These are phyloP conservation scores for Drosophila funebris DNA, from an alignment of 1,140 invertebrate genomes.

Conservation along the genomic window DNA sequence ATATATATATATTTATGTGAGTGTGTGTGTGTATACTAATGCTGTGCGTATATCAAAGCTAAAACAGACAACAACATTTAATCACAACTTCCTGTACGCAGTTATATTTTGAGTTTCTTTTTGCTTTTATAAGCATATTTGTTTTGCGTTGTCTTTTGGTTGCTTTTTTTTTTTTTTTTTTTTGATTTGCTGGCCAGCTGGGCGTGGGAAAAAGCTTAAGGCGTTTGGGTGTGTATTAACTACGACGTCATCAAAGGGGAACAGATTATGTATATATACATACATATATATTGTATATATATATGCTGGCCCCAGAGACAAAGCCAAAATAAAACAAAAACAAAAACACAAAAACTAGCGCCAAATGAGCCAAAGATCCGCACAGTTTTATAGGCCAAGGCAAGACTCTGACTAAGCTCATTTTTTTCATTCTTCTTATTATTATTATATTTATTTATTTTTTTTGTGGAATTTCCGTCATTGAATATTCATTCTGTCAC, in stretches of 20 bases:
- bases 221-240: constrained; percentile 40
- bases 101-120: constrained; percentile 47
- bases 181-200: constrained; percentile 51
- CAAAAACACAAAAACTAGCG: constrained; percentile 25
- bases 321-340: constrained; percentile 6
- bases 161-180: constrained; percentile 14
- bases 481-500: constrained; percentile 37
- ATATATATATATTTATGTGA: background rate
- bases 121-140: constrained; percentile 28
- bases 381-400: constrained; percentile 39
- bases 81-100: constrained; percentile 71
- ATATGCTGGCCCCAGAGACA: background rate
- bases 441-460: background rate
- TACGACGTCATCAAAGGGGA: constrained; percentile 29
- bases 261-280: constrained; percentile 7
- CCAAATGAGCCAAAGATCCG: constrained; percentile 40
- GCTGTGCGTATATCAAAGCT: constrained; percentile 22
- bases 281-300: too few species aligned
- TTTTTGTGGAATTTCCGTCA: constrained; percentile 28
- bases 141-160: constrained; percentile 31
- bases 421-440: background rate
- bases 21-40: background rate
- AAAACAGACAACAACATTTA: constrained; percentile 47
- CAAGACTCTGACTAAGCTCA: constrained; percentile 25
- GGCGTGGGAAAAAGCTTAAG: constrained; percentile 70